Percentiles rank a stretch among this genome's conserved stretches.
phyloP scores from a whole-genome alignment of 2,888 invertebrate species.

The Clepsis dumicolana region DNA sequence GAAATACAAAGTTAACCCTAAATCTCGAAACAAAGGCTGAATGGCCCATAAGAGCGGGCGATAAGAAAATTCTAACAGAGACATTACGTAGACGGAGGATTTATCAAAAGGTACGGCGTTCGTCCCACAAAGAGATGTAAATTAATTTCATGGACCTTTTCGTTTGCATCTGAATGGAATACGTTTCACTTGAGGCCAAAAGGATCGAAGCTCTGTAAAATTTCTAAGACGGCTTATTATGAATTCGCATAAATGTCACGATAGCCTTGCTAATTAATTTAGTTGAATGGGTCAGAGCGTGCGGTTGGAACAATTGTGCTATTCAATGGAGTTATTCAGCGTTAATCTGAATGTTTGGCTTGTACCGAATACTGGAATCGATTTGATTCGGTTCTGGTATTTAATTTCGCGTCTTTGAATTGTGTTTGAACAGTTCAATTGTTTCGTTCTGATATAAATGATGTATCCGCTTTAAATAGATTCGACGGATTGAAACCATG shows the following conservation, averaged over 20 bases:
- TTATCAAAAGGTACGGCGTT: slow-evolving; percentile 68
- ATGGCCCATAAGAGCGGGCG: slow-evolving; percentile 62
- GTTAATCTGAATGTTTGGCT: slow-evolving; percentile 36
- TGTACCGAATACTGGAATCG: slow-evolving; percentile 17
- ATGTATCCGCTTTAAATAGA: not conserved
- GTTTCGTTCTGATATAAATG: not conserved
- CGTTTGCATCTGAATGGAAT: slow-evolving; percentile 69
- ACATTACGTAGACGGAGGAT: slow-evolving; percentile 59
- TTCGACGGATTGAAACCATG: too few species aligned
- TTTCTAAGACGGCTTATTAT: slow-evolving; percentile 63
- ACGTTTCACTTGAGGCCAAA: slow-evolving; percentile 55
- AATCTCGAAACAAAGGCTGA: slow-evolving; percentile 54
- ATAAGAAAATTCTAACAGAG: slow-evolving; percentile 63
- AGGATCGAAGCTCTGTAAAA: slow-evolving; percentile 61
- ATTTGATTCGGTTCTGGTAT: not conserved
- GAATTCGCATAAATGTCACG: slow-evolving; percentile 63
- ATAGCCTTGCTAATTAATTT: slow-evolving; percentile 49
- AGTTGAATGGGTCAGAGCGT: slow-evolving; percentile 44
- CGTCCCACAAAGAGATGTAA: slow-evolving; percentile 72
- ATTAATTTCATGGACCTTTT: slow-evolving; percentile 77
- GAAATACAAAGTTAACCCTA: slow-evolving; percentile 47
- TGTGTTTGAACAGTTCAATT: not conserved
- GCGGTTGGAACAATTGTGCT: slow-evolving; percentile 22
- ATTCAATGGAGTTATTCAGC: slow-evolving; percentile 37
- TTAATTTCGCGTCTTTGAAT: not conserved